Base-by-base conservation (phyloP, 2,797 vertebrate species). In the Diceros bicornis region DNA sequence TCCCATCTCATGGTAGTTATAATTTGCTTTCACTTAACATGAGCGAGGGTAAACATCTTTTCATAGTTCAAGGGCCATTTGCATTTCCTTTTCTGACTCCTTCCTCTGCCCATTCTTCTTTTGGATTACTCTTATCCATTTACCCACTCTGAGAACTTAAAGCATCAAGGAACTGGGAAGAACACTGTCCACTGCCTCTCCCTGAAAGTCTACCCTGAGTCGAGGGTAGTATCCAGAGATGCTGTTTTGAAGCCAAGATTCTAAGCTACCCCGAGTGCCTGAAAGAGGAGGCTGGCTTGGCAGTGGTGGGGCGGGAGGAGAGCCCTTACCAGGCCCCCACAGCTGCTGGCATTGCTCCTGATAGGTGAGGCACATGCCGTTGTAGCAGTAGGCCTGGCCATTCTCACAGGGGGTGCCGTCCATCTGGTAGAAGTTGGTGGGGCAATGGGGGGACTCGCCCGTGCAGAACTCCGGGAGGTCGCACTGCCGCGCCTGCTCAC, bases 401-500 rank as follows among this genome's bases (percentile, higher is more conserved):
- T 96, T 96, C 0, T 99, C 99, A 0, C 99, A 99, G 3, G 98
- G 96, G 2, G 99, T 98, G 9, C 99, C 99, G 1, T 99, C 99
- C 29, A 99, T 98, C 97, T 99, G 98, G 98, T 99, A 99, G 83
- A 99, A 99, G 98, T 99, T 99, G 95, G 99, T 98, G 17, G 99
- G 99, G 95, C 99, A 99, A 68, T 99, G 99, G 0, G 99, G 99
- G 0, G 99, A 99, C 97, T 99, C 98, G 52, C 99, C 99, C 0
- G 99, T 99, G 93, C 99, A 99, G 97, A 99, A 99, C 97, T 99
- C 99, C 0, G 99, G 99, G 44, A 99, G 99, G 98, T 99, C 99
- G 97, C 99, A 99, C 20, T 99, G 98, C 41, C 99, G 99, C 0
- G 99, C 99, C 0, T 98, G 97, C 61, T 99, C 97, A 0, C 99